A percentile compares a stretch with the other conserved stretches of the same genome.
phyloP scores from a whole-genome alignment of 2,113 vertebrate species.

The Excalfactoria chinensis region DNA sequence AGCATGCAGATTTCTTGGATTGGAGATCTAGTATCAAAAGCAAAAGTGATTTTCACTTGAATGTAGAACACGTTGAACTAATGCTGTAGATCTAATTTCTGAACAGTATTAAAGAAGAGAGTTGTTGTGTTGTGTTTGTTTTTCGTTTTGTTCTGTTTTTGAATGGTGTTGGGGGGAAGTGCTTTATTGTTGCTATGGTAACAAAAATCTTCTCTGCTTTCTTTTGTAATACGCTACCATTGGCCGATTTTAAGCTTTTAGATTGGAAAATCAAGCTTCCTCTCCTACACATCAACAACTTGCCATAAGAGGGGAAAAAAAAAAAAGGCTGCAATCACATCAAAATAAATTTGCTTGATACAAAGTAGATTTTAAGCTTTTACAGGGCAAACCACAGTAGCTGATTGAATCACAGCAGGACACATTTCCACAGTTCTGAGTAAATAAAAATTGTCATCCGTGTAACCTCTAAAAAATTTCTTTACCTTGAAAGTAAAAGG shows the following conservation, averaged over 20 bases:
- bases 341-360: neutral
- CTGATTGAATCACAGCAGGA: neutral
- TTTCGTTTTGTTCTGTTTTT: neutral
- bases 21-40: neutral
- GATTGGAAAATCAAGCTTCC: neutral
- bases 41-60: neutral
- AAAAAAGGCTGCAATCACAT: neutral
- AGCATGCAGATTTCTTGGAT: neutral
- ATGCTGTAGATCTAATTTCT: slow-evolving; percentile 6
- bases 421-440: neutral
- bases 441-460: neutral
- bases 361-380: neutral
- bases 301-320: neutral
- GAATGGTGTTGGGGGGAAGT: neutral
- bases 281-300: neutral
- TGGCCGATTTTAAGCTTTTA: neutral
- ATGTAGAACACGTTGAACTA: neutral
- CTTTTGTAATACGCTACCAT: neutral
- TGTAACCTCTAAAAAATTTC: neutral
- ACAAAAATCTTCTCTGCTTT: neutral
- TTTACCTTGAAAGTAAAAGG: neutral
- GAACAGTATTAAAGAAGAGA: neutral
- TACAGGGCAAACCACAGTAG: neutral
- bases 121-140: neutral
- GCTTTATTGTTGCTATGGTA: slow-evolving; percentile 30